These are phyloP conservation scores for Halictus quadricinctus DNA, from an alignment of 2,888 invertebrate genomes.

Conservation along the genomic window DNA sequence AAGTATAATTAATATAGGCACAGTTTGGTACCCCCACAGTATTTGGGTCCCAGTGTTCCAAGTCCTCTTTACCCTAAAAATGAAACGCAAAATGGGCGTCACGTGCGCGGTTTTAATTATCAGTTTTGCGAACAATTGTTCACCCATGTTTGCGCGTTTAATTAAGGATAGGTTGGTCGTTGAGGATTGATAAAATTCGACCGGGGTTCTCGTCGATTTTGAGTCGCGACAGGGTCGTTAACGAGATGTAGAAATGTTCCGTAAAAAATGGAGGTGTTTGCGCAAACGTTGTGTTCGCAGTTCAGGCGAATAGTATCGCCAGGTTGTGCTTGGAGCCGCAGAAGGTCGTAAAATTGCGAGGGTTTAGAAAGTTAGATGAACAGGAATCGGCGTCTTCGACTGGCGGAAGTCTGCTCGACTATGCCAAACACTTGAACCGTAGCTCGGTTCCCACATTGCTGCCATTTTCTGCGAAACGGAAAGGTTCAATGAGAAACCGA, in stretches of 20 bases:
- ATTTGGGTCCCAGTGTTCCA: too few species aligned
- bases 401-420: slow-evolving; percentile 25
- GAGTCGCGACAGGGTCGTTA: background rate
- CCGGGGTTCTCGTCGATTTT: background rate
- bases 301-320: background rate
- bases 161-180: background rate
- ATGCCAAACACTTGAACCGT: slow-evolving; percentile 10
- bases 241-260: background rate
- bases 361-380: slow-evolving; percentile 9
- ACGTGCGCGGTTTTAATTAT: too few species aligned
- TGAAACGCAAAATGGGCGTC: too few species aligned
- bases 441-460: slow-evolving; percentile 1
- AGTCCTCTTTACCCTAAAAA: too few species aligned
- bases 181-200: background rate
- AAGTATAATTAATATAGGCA: too few species aligned
- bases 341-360: slow-evolving; percentile 10
- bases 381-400: slow-evolving; percentile 5
- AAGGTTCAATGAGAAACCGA: background rate
- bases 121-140: too few species aligned
- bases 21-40: too few species aligned
- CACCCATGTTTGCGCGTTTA: too few species aligned
- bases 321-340: background rate
- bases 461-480: slow-evolving; percentile 2
- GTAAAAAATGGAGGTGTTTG: background rate
- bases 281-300: background rate